Evolutionary conservation across 1,140 invertebrate species (phyloP), one percentile per base, ranked within the genome.

Genomic region (Nephotettix cincticeps): DNA sequence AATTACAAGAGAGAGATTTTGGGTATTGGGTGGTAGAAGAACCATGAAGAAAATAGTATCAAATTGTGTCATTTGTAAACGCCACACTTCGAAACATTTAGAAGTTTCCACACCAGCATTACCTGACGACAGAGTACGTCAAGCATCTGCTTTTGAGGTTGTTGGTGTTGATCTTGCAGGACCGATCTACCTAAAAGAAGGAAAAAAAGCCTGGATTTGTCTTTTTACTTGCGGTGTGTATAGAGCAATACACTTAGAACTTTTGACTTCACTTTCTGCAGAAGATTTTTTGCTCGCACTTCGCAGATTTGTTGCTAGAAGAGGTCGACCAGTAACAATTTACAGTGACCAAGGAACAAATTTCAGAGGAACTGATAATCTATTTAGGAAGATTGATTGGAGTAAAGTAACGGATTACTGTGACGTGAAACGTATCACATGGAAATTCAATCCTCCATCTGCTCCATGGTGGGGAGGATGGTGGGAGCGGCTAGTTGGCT

Each of bases 291-390:
- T 80, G 0, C 47, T 73, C 28, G 75, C 70, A 4, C 72, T 80
- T 6, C 28, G 78, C n/a, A 43, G 78, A 43, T 81, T 81, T 68
- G 71, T 80, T 14, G 74, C 73, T n/a, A 58, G 76, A 61, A 70
- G 77, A 71, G 78, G 79, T 36, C 68, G 77, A 70, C 80, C 79
- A 1, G 47, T 45, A 0, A 75, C 75, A 0, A 77, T 84, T 11
- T 83, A 78, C 56, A 80, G 75, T 45, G 80, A 84, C 68, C 82
- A 83, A 68, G 82, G 78, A 0, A 79, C 74, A 6, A 82, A 80
- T 72, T 82, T 81, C 66, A 66, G 58, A 13, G 75, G 77, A 2
- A 63, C 74, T 25, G 64, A 71, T 51, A 81, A 79, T 67, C 40
- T 68, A 40, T 76, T 80, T 6, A 65, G n/a, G 47, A 69, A 67